Evolutionary conservation across 2,888 invertebrate species (phyloP), one percentile per base, ranked within the genome.

Genomic region (Temnothorax ravouxi): DNA sequence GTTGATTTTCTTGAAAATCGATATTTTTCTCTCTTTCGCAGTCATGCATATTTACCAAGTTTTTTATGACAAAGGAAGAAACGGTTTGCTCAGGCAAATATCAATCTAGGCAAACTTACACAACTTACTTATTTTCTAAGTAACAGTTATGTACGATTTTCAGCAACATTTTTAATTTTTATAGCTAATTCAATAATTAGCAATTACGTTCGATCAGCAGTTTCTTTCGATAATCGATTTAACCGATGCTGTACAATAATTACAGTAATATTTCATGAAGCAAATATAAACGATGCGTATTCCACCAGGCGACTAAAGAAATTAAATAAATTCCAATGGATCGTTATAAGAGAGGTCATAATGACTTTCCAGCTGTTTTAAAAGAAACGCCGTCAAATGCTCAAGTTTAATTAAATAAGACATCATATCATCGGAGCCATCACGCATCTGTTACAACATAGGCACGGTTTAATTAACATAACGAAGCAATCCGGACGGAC

Each of bases 1-100:
- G 44, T 56, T 77, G 69, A 77, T 77, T 77, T 69, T 9, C 44
- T 69, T 59, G 47, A 79, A 79, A 79, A 71, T 71, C 47, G 21
- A 71, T 71, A 38, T 56, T 44, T 77, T 25, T 44, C 29, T 25
- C 21, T 62, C 21, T 62, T 21, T n/a, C n/a, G n/a, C n/a, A 61
- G n/a, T 47, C 25, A 62, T 38, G 8, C 52, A 71, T 62, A 62
- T 69, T 67, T 34, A 13, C n/a, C 11, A 64, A 9, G 8, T 47
- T 47, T 21, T 76, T 66, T 15, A 25, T 8, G 6, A 59, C 44
- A 34, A 69, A 59, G 6, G 3, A 67, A 44, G 3, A 66, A 54
- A 56, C 13, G 11, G 15, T 56, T 67, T 56, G 41, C 52, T 54
- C n/a, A 50, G 15, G 18, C 15, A 9, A 62, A 21, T 21, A 38